These are phyloP conservation scores for Drosophila grimshawi DNA, from an alignment of 1,140 invertebrate genomes.

Conservation along the genomic window DNA sequence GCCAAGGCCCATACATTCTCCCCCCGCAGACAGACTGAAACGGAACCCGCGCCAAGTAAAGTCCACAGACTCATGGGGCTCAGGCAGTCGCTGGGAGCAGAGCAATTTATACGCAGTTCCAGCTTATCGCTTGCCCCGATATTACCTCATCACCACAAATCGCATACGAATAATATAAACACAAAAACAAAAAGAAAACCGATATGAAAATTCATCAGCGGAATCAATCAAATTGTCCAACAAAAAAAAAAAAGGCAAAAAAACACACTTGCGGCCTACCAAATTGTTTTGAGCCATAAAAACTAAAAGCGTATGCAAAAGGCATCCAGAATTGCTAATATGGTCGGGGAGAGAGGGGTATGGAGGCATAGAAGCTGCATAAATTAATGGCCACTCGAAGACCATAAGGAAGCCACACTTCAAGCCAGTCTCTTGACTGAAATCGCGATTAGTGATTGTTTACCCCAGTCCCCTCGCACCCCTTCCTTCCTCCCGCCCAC, in stretches of 20 bases:
- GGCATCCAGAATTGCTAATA: slow-evolving; percentile 49
- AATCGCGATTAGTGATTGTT: slow-evolving; percentile 27
- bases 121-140: slow-evolving; percentile 58
- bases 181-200: slow-evolving; percentile 20
- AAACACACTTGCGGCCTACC: slow-evolving; percentile 39
- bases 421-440: slow-evolving; percentile 14
- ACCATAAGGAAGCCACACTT: slow-evolving; percentile 42
- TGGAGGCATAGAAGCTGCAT: slow-evolving; percentile 33
- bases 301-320: slow-evolving; percentile 52
- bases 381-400: slow-evolving; percentile 41
- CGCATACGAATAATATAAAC: slow-evolving; percentile 11
- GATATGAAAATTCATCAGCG: slow-evolving; percentile 31
- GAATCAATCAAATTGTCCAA: slow-evolving; percentile 63
- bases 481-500: neutral
- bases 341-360: slow-evolving; percentile 1
- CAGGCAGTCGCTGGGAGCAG: no score
- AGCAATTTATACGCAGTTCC: slow-evolving; percentile 16
- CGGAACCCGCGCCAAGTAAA: no score
- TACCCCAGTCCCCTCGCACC: neutral
- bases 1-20: neutral
- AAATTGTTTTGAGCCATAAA: slow-evolving; percentile 38
- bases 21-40: neutral
- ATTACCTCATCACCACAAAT: slow-evolving; percentile 70
- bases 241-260: slow-evolving; percentile 9
- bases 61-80: no score